Percentiles rank a stretch among this genome's conserved stretches.
These are phyloP conservation scores for Channa striata DNA, from an alignment of 2,797 vertebrate species.

Conservation along the genomic window DNA sequence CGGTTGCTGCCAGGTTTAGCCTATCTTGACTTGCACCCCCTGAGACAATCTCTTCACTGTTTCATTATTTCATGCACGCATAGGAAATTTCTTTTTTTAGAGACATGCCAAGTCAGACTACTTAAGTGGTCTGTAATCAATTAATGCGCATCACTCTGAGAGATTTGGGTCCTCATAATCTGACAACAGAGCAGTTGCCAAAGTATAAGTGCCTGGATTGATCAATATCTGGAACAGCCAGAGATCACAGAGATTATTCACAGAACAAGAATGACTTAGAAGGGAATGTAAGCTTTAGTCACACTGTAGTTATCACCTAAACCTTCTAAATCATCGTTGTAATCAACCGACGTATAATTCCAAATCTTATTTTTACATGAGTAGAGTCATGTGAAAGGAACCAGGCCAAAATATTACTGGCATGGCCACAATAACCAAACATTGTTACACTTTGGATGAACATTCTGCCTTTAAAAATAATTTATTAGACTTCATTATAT, in stretches of 20 bases:
- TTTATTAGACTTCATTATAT: too few relatives aligned
- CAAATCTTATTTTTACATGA: neutral
- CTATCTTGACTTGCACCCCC: neutral
- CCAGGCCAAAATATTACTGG: neutral
- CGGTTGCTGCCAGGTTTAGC: conserved; percentile 1
- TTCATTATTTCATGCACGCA: conserved; percentile 12
- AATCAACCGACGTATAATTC: too few relatives aligned
- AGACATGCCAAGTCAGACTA: conserved; percentile 31
- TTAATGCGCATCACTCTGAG: conserved; percentile 25
- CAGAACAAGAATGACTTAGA: neutral
- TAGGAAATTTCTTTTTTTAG: conserved; percentile 7
- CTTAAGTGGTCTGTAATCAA: conserved; percentile 37
- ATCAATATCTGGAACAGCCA: conserved; percentile 37
- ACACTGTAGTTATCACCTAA: neutral
- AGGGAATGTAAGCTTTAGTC: neutral
- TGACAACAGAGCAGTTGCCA: conserved; percentile 13
- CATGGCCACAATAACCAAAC: neutral
- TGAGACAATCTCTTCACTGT: neutral
- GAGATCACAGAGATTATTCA: conserved; percentile 9
- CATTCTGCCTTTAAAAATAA: too few relatives aligned
- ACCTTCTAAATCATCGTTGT: neutral
- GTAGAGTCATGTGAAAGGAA: too few relatives aligned
- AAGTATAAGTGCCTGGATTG: conserved; percentile 10
- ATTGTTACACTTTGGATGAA: too few relatives aligned
- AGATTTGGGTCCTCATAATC: conserved; percentile 34